Evolutionary conservation across 2,797 vertebrate species (phyloP).

Genomic region (Meriones psammophilus): DNA sequence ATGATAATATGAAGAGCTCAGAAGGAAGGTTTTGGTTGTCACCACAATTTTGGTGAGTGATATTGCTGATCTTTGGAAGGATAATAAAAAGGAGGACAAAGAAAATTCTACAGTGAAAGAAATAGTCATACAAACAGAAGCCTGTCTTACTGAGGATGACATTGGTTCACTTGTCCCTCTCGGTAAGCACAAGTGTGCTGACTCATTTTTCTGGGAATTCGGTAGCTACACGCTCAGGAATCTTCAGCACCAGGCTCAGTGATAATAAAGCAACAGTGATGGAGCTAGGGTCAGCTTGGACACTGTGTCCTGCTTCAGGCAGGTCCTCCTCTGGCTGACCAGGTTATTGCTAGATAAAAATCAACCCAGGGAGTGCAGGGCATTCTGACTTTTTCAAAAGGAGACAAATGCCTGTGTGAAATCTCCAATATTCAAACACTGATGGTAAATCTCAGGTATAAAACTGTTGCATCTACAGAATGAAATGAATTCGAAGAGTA

Average conservation of each 20-base stretch:
- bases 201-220: not conserved
- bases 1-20: not conserved
- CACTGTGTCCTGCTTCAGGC: not conserved
- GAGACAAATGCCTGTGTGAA: not conserved
- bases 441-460: not conserved
- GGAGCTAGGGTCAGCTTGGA: not conserved
- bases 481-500: not conserved
- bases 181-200: not conserved
- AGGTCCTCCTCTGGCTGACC: not conserved
- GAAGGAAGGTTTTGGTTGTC: not conserved
- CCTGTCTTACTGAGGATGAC: not conserved
- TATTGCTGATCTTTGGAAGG: not conserved
- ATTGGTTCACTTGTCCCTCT: not conserved
- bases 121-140: not conserved
- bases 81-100: not conserved
- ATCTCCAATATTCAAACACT: not conserved
- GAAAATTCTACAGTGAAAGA: not conserved
- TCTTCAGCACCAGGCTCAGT: not conserved
- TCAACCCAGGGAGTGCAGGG: fast-evolving
- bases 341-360: not conserved
- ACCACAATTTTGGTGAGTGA: not conserved
- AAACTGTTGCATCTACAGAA: not conserved
- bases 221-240: not conserved
- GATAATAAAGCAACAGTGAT: not conserved
- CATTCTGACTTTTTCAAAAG: not conserved